Evolutionary conservation across 2,888 invertebrate genomes (phyloP).

Genomic region (Cephus pygmeus): DNA sequence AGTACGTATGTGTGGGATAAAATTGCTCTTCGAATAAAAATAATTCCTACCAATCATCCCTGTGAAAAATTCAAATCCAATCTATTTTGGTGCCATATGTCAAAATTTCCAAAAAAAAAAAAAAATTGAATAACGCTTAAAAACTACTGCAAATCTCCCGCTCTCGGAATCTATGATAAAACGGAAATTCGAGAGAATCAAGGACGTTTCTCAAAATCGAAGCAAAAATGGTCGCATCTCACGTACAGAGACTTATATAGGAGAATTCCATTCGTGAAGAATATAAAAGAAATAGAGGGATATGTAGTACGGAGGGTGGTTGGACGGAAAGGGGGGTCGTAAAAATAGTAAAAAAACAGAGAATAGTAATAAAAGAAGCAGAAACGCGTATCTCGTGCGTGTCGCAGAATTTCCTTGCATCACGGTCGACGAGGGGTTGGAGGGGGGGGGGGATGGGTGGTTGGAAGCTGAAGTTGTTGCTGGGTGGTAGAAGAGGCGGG

Average conservation of each 20-base stretch:
- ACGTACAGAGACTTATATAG: not conserved
- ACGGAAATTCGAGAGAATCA: not conserved
- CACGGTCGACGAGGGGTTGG: not conserved
- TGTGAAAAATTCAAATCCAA: not conserved
- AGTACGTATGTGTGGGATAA: not conserved
- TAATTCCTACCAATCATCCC: not conserved
- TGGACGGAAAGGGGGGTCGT: not conserved
- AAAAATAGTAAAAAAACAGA: not conserved
- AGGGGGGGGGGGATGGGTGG: no score
- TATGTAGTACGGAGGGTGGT: not conserved
- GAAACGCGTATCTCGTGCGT: not conserved
- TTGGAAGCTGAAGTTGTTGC: not conserved
- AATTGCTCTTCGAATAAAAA: not conserved
- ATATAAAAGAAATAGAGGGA: not conserved
- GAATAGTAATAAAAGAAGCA: not conserved
- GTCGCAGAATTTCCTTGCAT: not conserved
- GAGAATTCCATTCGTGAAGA: slow-evolving; percentile 4
- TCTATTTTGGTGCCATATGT: not conserved
- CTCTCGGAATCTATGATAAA: not conserved
- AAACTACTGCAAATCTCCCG: not conserved
- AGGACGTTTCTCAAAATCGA: not conserved
- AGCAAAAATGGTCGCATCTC: not conserved
- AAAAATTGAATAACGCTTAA: not conserved
- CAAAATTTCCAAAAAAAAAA: not conserved
- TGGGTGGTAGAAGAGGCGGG: not conserved